These are phyloP conservation scores for Streptopelia turtur DNA, from an alignment of 2,797 vertebrate species.

Conservation along the genomic window DNA sequence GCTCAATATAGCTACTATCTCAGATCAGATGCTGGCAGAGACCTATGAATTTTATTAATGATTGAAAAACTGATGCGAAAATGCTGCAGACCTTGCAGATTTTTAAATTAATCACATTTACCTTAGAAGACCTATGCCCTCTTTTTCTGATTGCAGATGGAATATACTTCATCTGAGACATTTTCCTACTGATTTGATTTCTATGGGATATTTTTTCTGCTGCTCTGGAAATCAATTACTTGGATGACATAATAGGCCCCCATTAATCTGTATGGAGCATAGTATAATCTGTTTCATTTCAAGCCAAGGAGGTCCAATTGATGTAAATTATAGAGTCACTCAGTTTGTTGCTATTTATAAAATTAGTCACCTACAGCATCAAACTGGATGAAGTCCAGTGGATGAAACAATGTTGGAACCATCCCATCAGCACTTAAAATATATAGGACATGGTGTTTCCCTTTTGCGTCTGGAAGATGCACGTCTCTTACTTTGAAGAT, in stretches of 20 bases:
- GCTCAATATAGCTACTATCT: neutral
- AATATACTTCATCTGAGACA: neutral
- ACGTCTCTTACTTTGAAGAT: neutral
- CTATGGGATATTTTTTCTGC: neutral
- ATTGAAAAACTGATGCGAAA: constrained; percentile 42
- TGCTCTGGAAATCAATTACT: constrained; percentile 28
- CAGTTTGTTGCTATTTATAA: constrained; percentile 36
- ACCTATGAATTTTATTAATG: constrained; percentile 34
- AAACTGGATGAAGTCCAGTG: constrained; percentile 14
- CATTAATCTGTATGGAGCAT: constrained; percentile 24
- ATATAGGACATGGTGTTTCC: neutral
- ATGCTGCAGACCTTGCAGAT: neutral
- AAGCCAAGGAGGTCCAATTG: neutral
- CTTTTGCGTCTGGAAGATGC: neutral
- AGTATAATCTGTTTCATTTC: constrained; percentile 4
- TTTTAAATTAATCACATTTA: constrained; percentile 36
- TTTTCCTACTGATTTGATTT: constrained; percentile 21
- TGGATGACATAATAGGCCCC: constrained; percentile 5
- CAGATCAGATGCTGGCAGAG: neutral
- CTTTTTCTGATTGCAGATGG: neutral
- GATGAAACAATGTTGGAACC: neutral
- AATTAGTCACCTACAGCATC: constrained; percentile 36
- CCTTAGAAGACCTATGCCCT: constrained; percentile 29
- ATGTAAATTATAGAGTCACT: neutral
- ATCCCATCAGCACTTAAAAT: neutral